Conservation (phyloP, 2,888 invertebrate species). For the Hydraecia micacea region DNA sequence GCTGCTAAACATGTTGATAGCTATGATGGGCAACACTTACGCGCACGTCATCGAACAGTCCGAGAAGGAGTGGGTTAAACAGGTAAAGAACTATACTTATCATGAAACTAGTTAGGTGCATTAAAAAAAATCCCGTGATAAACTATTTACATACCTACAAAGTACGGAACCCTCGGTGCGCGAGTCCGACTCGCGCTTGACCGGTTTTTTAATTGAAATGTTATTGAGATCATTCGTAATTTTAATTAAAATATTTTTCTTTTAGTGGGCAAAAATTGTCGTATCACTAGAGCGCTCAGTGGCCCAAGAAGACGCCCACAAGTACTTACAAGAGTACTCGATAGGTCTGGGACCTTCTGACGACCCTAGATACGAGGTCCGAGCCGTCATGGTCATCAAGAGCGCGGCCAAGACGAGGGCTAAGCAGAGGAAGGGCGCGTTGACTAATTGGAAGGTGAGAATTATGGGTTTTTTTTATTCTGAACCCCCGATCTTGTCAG, state of each 20-base stretch:
- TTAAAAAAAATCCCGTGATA: too few relatives aligned
- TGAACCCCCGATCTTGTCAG: background rate
- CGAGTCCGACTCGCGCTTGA: too few relatives aligned
- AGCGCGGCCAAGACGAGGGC: conserved; percentile 98
- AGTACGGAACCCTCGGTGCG: too few relatives aligned
- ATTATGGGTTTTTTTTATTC: background rate
- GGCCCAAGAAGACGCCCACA: conserved; percentile 96
- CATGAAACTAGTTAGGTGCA: too few relatives aligned
- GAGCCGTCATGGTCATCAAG: conserved; percentile 99
- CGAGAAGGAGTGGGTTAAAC: conserved; percentile 99
- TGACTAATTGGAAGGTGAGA: conserved; percentile 98
- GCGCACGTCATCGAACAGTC: conserved; percentile 99
- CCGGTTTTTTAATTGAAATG: too few relatives aligned
- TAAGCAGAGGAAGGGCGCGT: conserved; percentile 98
- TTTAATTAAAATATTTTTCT: conserved; percentile 15
- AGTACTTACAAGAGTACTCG: conserved; percentile 98
- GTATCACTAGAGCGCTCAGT: conserved; percentile 98
- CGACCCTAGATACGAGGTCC: conserved; percentile 95
- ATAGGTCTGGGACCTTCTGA: conserved; percentile 96
- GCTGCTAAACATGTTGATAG: conserved; percentile 98
- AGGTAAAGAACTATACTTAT: too few relatives aligned
- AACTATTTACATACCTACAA: too few relatives aligned
- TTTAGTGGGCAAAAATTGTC: conserved; percentile 99
- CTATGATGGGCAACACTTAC: conserved; percentile 99
- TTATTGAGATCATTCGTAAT: too few relatives aligned